Conservation (phyloP, 2,797 vertebrate genomes). For the Cossypha dichroa region DNA sequence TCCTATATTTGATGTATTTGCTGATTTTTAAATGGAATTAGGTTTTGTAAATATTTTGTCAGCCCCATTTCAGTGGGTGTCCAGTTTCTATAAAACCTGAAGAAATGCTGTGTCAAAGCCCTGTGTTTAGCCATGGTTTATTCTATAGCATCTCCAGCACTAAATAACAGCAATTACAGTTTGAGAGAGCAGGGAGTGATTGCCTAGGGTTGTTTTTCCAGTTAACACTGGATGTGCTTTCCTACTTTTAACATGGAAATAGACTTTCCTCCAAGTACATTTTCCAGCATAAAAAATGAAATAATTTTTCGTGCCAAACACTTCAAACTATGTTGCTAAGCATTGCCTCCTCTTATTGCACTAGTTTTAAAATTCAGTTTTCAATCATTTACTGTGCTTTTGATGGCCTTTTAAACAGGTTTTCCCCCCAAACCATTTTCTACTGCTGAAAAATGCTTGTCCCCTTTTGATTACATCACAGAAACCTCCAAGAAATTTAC, state of each 20-base stretch:
- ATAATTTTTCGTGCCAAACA: conserved; percentile 8
- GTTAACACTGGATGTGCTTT: background rate
- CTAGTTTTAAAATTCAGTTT: conserved; percentile 25
- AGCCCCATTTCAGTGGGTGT: conserved; percentile 24
- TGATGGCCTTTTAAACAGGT: conserved; percentile 11
- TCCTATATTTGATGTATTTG: conserved; percentile 1
- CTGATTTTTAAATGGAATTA: conserved; percentile 34
- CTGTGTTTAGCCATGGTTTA: background rate
- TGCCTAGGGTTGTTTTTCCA: background rate
- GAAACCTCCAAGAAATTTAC: conserved; percentile 22
- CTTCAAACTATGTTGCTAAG: background rate
- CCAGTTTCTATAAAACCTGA: conserved; percentile 15
- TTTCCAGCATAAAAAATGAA: background rate
- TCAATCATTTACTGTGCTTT: background rate
- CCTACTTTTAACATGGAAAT: background rate
- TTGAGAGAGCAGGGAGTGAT: background rate
- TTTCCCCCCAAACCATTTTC: background rate
- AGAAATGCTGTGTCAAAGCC: background rate
- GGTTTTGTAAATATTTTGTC: conserved; percentile 45
- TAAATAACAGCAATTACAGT: background rate
- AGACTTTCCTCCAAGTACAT: background rate
- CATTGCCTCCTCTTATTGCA: conserved; percentile 19
- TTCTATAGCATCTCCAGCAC: background rate
- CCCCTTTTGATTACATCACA: background rate
- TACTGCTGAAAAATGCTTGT: background rate